Evolutionary conservation across 1,140 invertebrate species (phyloP).

Genomic region (Cepaea nemoralis): DNA sequence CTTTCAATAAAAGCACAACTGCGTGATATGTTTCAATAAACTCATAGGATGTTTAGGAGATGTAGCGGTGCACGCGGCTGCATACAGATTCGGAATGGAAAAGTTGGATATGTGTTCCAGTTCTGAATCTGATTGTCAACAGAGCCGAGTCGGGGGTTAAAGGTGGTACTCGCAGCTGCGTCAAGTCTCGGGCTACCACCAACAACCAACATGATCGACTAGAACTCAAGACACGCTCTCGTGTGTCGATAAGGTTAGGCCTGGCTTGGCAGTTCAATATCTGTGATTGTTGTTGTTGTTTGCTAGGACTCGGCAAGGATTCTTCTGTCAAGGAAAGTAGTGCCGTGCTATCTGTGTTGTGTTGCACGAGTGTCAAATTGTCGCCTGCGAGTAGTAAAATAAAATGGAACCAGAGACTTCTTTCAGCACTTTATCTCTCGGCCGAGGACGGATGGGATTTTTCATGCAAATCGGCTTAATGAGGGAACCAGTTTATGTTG

Average conservation of each 20-base stretch:
- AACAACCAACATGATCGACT: constrained; percentile 5
- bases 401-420: constrained; percentile 16
- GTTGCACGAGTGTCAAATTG: neutral
- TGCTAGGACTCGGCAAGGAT: neutral
- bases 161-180: neutral
- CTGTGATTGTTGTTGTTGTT: neutral
- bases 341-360: neutral
- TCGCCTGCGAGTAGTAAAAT: neutral
- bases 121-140: neutral
- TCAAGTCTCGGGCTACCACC: neutral
- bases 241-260: constrained; percentile 8
- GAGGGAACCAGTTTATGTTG: constrained; percentile 88
- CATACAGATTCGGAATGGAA: neutral
- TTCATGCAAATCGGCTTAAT: constrained; percentile 93
- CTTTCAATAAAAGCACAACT: no score
- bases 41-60: no score
- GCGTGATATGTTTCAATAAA: no score
- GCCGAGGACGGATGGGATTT: constrained; percentile 79
- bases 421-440: constrained; percentile 18
- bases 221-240: neutral
- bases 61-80: no score
- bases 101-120: neutral
- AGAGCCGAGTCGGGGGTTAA: neutral
- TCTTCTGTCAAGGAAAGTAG: neutral
- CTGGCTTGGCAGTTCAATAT: neutral